Percentiles rank a stretch among this genome's conserved stretches.
Conservation (phyloP, 2,888 invertebrate genomes). For the Microctonus brassicae region DNA sequence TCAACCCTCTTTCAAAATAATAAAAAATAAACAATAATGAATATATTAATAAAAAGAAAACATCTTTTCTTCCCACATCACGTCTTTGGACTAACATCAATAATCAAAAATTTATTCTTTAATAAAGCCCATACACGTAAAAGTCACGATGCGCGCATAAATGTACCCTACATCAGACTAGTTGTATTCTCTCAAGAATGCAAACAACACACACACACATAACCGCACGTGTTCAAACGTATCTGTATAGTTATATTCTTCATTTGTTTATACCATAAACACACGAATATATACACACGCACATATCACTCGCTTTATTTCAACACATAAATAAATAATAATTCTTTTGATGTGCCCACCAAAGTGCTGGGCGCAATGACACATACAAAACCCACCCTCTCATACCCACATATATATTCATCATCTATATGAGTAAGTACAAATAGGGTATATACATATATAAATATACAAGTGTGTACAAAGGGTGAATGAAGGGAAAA, state of each 20-base stretch:
- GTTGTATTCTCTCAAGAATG: neutral
- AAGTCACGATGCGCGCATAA: neutral
- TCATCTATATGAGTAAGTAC: neutral
- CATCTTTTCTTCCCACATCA: too few species aligned
- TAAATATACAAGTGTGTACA: neutral
- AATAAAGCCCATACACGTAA: neutral
- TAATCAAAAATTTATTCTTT: neutral
- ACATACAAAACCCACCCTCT: too few species aligned
- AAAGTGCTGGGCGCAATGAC: neutral
- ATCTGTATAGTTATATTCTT: too few species aligned
- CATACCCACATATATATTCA: too few species aligned
- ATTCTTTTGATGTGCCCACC: conserved; percentile 19
- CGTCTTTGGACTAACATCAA: neutral
- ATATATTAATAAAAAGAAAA: too few species aligned
- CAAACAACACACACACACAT: neutral
- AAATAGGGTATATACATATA: too few species aligned
- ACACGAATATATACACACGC: neutral
- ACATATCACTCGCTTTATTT: neutral
- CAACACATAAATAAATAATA: conserved; percentile 20
- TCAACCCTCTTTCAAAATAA: too few species aligned
- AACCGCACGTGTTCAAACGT: too few species aligned
- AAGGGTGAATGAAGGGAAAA: neutral
- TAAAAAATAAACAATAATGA: too few species aligned
- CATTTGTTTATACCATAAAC: too few species aligned
- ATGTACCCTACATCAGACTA: neutral